A percentile compares a stretch with the other conserved stretches of the same genome.
These are phyloP conservation scores for Cantharis rustica DNA, from an alignment of 2,888 invertebrate species.

Conservation along the genomic window DNA sequence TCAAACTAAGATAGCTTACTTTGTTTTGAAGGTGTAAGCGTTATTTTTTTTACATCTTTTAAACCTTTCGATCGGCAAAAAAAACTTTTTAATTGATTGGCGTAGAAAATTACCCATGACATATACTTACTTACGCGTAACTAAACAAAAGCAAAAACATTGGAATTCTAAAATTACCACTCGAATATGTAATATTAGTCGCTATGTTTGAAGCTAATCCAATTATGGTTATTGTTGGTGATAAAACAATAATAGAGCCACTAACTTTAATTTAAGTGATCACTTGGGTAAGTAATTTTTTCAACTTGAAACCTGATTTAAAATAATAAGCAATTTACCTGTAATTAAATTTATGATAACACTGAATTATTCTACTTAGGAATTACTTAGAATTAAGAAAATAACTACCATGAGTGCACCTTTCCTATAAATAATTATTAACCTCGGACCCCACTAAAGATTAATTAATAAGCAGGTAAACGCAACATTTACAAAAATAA, in stretches of 20 bases:
- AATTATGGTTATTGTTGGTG: neutral
- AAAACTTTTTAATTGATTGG: neutral
- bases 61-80: neutral
- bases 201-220: neutral
- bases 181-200: neutral
- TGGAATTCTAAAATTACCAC: neutral
- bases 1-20: slow-evolving; percentile 37
- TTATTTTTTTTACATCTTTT: slow-evolving; percentile 10
- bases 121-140: neutral
- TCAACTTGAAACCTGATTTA: neutral
- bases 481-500: slow-evolving; percentile 3
- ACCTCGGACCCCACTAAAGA: neutral
- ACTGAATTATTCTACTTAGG: neutral
- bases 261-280: too few species aligned
- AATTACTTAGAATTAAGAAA: neutral
- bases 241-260: neutral
- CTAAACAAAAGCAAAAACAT: neutral
- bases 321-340: neutral
- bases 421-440: slow-evolving; percentile 19
- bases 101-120: neutral
- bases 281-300: neutral
- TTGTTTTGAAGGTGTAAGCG: slow-evolving; percentile 34
- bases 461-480: slow-evolving; percentile 12
- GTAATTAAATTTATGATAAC: neutral
- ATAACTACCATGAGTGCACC: neutral